phyloP scores from a whole-genome alignment of 2,797 vertebrate species.

The Rhinella marina region DNA sequence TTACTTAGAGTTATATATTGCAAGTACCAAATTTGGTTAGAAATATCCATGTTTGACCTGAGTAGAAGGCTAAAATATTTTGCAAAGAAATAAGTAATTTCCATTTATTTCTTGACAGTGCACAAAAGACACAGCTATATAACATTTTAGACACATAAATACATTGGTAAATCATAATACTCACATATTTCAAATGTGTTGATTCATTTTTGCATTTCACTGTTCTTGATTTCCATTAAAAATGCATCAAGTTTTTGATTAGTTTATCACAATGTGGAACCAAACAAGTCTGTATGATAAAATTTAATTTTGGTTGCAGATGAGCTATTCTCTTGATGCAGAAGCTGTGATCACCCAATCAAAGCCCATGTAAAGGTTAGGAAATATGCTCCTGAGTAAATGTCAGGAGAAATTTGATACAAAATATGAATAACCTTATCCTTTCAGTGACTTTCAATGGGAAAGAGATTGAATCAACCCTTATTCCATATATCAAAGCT shows the following conservation, averaged over 20 bases:
- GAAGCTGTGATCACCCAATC: slow-evolving; percentile 66
- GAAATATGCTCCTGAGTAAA: slow-evolving; percentile 65
- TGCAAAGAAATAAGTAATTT: neutral
- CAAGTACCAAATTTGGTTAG: too few relatives aligned
- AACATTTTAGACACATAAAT: slow-evolving; percentile 15
- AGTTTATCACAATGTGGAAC: slow-evolving; percentile 66
- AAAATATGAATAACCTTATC: slow-evolving; percentile 66
- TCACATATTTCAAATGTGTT: slow-evolving; percentile 62
- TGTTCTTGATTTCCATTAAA: slow-evolving; percentile 65
- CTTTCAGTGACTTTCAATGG: slow-evolving; percentile 65
- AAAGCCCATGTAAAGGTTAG: slow-evolving; percentile 66
- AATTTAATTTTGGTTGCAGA: slow-evolving; percentile 67
- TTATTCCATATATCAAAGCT: slow-evolving; percentile 63
- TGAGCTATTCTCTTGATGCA: slow-evolving; percentile 62
- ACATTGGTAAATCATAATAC: slow-evolving; percentile 38
- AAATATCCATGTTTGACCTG: neutral
- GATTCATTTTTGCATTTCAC: slow-evolving; percentile 63
- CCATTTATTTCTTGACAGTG: slow-evolving; percentile 7
- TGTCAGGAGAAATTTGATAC: slow-evolving; percentile 66
- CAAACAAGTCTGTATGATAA: slow-evolving; percentile 63
- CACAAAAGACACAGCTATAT: neutral
- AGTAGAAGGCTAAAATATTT: neutral
- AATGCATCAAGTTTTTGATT: slow-evolving; percentile 66
- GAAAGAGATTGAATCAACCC: slow-evolving; percentile 60
- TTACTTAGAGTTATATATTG: too few relatives aligned